Conservation (phyloP, 2,888 invertebrate species). For the Drosophila quinaria region DNA sequence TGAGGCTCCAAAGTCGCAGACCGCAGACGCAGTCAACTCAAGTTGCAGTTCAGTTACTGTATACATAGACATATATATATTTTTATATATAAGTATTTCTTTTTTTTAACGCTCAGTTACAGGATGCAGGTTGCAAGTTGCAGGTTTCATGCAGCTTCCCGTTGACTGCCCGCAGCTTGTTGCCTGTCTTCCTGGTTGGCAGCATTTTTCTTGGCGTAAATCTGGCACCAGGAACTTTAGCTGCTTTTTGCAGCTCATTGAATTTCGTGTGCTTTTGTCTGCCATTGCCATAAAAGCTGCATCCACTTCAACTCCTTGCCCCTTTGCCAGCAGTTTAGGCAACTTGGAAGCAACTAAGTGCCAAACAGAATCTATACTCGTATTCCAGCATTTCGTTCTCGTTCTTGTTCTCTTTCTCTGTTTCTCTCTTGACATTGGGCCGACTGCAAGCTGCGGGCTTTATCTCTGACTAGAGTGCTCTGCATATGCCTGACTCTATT, state of each 20-base stretch:
- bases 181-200: constrained; percentile 44
- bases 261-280: constrained; percentile 78
- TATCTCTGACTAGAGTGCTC: constrained; percentile 61
- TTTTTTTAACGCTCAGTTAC: constrained; percentile 23
- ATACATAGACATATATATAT: constrained; percentile 20
- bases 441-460: constrained; percentile 64
- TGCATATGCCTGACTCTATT: constrained; percentile 53
- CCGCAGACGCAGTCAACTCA: constrained; percentile 73
- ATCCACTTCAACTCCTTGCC: background rate
- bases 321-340: constrained; percentile 15
- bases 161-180: constrained; percentile 56
- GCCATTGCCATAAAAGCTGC: constrained; percentile 70
- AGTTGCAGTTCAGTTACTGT: constrained; percentile 57
- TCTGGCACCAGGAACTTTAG: constrained; percentile 76
- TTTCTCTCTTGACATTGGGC: constrained; percentile 25
- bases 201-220: constrained; percentile 79
- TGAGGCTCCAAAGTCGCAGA: constrained; percentile 51
- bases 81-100: constrained; percentile 1
- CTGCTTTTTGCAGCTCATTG: constrained; percentile 80
- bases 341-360: constrained; percentile 67
- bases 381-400: constrained; percentile 39
- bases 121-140: constrained; percentile 38
- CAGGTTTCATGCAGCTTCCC: constrained; percentile 37
- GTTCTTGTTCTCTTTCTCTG: background rate
- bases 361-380: constrained; percentile 59